These are phyloP conservation scores for Mareca penelope DNA, from an alignment of 2,797 vertebrate species.

Conservation along the genomic window DNA sequence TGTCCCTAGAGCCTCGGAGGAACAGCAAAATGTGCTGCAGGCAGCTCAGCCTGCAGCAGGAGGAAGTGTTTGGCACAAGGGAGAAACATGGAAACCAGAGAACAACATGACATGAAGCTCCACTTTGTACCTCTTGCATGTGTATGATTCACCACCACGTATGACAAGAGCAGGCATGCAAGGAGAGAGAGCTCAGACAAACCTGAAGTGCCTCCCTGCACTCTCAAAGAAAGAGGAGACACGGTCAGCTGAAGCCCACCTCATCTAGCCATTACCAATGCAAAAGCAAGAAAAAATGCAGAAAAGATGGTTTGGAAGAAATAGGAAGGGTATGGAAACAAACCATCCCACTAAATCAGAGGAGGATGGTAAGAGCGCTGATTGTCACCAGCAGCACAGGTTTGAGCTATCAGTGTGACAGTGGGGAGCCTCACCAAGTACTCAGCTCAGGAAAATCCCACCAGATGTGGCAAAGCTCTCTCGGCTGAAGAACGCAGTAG, in stretches of 20 bases:
- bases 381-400: not conserved
- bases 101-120: not conserved
- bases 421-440: not conserved
- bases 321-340: not conserved
- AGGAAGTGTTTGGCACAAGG: not conserved
- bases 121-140: not conserved
- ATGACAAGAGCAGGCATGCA: not conserved
- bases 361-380: not conserved
- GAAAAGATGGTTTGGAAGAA: not conserved
- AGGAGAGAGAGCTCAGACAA: not conserved
- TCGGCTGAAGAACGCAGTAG: not conserved
- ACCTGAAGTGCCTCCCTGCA: not conserved
- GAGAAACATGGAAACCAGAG: not conserved
- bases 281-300: not conserved
- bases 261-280: not conserved
- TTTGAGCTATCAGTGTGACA: not conserved
- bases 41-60: not conserved
- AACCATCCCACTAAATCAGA: not conserved
- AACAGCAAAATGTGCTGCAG: not conserved
- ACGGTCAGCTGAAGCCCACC: not conserved
- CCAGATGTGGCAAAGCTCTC: not conserved
- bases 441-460: not conserved
- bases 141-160: not conserved
- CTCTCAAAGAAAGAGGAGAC: not conserved
- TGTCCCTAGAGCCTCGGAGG: not conserved